phyloP scores from a whole-genome alignment of 2,888 invertebrate genomes.

The Molanna angustata region DNA sequence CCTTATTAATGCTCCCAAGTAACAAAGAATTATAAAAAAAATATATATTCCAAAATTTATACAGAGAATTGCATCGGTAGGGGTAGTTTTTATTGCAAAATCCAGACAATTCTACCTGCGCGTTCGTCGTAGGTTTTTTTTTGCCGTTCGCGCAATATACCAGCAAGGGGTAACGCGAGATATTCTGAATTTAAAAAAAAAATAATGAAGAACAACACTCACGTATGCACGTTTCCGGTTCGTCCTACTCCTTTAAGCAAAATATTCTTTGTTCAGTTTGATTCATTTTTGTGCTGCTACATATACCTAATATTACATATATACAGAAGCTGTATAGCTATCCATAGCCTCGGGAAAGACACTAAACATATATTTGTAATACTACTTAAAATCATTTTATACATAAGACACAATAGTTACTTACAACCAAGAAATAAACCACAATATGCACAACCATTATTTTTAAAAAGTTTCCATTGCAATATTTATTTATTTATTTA shows the following conservation, averaged over 20 bases:
- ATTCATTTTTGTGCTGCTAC: too few relatives aligned
- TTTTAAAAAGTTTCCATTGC: too few relatives aligned
- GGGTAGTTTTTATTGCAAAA: slow-evolving; percentile 30
- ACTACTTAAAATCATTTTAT: too few relatives aligned
- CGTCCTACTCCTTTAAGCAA: slow-evolving; percentile 13
- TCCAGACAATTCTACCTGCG: slow-evolving; percentile 31
- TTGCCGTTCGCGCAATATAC: slow-evolving; percentile 17
- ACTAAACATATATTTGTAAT: too few relatives aligned
- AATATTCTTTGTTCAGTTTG: too few relatives aligned
- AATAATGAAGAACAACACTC: slow-evolving; percentile 8
- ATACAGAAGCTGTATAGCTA: too few relatives aligned
- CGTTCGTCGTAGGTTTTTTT: slow-evolving; percentile 12
- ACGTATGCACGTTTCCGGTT: slow-evolving; percentile 19
- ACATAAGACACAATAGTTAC: too few relatives aligned
- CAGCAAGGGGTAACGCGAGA: slow-evolving; percentile 28
- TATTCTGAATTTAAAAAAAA: slow-evolving; percentile 13
- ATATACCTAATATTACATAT: too few relatives aligned
- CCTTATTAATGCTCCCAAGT: slow-evolving; percentile 25
- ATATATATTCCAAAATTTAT: slow-evolving; percentile 18
- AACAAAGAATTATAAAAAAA: slow-evolving; percentile 30
- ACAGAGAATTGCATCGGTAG: slow-evolving; percentile 25
- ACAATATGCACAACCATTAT: too few relatives aligned
- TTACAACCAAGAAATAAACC: too few relatives aligned
- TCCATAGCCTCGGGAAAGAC: too few relatives aligned
- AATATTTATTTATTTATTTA: too few relatives aligned